Evolutionary conservation across 1,140 invertebrate genomes (phyloP).

Genomic region (Macrocentrus cingulum): DNA sequence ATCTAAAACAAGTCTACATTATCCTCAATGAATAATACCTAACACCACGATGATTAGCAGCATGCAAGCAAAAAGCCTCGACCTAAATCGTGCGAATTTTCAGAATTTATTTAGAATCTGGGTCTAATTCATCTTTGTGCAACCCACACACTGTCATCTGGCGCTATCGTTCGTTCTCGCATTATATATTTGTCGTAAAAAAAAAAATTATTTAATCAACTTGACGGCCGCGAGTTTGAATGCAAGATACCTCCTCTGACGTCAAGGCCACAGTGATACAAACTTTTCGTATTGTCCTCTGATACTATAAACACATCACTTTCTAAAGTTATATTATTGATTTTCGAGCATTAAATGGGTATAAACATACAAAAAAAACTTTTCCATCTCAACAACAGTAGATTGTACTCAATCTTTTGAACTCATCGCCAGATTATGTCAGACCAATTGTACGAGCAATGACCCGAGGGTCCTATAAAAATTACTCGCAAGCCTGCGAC

Average conservation of each 20-base stretch:
- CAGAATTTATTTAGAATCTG: conserved; percentile 43
- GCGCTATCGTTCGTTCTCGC: conserved; percentile 29
- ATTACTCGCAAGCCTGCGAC: too few relatives aligned
- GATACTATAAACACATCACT: background rate
- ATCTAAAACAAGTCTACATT: too few relatives aligned
- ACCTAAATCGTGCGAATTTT: conserved; percentile 40
- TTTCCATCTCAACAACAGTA: too few relatives aligned
- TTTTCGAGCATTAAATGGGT: background rate
- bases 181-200: conserved; percentile 11
- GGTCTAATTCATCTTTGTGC: conserved; percentile 34
- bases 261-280: background rate
- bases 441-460: conserved; percentile 10
- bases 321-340: background rate
- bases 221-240: background rate
- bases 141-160: conserved; percentile 1
- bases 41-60: conserved; percentile 15
- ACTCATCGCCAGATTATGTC: conserved; percentile 14
- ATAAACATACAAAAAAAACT: too few relatives aligned
- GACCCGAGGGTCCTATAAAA: background rate
- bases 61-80: conserved; percentile 29
- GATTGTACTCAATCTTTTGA: too few relatives aligned
- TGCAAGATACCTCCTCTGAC: background rate
- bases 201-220: conserved; percentile 10
- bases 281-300: background rate
- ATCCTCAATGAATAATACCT: too few relatives aligned